phyloP scores from a whole-genome alignment of 2,888 invertebrate species.

The Brachyptera risi region DNA sequence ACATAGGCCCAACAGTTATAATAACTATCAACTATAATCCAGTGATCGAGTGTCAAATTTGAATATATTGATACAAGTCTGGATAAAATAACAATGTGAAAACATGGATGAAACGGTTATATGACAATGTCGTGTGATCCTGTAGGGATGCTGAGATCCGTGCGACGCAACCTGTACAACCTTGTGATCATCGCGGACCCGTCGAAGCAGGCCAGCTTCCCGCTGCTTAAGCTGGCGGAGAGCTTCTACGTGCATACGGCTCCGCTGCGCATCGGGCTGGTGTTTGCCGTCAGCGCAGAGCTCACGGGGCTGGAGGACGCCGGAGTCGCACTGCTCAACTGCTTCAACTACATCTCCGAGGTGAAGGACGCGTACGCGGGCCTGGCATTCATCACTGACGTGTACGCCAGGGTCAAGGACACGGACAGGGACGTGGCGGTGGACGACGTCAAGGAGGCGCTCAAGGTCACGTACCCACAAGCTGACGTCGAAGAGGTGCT shows the following conservation, averaged over 20 bases:
- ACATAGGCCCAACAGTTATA: no score
- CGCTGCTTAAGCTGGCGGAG: conserved; percentile 81
- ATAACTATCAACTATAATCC: no score
- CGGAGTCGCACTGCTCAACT: conserved; percentile 78
- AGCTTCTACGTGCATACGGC: conserved; percentile 88
- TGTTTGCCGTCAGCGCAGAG: conserved; percentile 64
- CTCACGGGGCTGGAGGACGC: conserved; percentile 58
- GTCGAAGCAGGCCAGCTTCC: conserved; percentile 59
- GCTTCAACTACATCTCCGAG: conserved; percentile 85
- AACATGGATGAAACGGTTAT: no score
- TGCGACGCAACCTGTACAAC: conserved; percentile 81
- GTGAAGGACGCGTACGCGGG: conserved; percentile 71
- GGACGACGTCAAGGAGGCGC: conserved; percentile 64
- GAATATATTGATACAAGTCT: no score
- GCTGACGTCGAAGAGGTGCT: conserved; percentile 72
- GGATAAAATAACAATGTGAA: no score
- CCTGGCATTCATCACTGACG: conserved; percentile 77
- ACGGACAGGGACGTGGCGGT: conserved; percentile 52
- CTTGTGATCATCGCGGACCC: conserved; percentile 86
- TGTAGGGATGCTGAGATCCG: conserved; percentile 86
- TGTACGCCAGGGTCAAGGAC: conserved; percentile 52
- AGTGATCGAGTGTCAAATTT: no score
- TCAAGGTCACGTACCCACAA: conserved; percentile 56
- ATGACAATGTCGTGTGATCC: no score
- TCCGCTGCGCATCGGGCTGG: conserved; percentile 83